These are phyloP conservation scores for Oxyruncus cristatus DNA, from an alignment of 2,113 vertebrate species.

Conservation along the genomic window DNA sequence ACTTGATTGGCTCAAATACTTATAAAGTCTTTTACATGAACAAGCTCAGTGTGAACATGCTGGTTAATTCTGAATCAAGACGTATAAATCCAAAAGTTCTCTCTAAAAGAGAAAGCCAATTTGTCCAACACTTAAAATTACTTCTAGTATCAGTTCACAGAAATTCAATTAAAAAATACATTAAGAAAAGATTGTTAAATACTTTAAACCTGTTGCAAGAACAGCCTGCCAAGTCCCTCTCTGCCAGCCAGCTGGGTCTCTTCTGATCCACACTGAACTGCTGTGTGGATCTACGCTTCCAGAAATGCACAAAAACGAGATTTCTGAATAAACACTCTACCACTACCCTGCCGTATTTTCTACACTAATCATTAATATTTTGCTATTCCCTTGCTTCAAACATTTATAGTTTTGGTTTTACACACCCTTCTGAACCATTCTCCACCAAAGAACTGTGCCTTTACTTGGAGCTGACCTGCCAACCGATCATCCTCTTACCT, in stretches of 20 bases:
- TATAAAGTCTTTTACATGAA: not conserved
- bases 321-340: not conserved
- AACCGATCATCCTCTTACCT: constrained; percentile 71
- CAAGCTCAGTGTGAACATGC: not conserved
- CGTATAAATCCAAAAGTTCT: not conserved
- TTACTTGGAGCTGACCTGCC: not conserved
- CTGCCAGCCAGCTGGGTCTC: not conserved
- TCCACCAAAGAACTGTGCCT: not conserved
- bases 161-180: not conserved
- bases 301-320: not conserved
- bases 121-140: not conserved
- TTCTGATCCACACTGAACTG: not conserved
- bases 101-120: not conserved
- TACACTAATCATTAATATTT: not conserved
- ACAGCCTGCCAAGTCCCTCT: not conserved
- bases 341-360: not conserved
- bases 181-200: not conserved
- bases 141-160: not conserved
- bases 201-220: not conserved
- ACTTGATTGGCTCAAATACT: not conserved
- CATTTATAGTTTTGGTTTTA: not conserved
- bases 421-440: not conserved
- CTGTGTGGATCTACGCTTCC: not conserved
- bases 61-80: not conserved
- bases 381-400: not conserved